Conservation (phyloP, 2,797 vertebrate genomes). For the Lagocephalus sceleratus region DNA sequence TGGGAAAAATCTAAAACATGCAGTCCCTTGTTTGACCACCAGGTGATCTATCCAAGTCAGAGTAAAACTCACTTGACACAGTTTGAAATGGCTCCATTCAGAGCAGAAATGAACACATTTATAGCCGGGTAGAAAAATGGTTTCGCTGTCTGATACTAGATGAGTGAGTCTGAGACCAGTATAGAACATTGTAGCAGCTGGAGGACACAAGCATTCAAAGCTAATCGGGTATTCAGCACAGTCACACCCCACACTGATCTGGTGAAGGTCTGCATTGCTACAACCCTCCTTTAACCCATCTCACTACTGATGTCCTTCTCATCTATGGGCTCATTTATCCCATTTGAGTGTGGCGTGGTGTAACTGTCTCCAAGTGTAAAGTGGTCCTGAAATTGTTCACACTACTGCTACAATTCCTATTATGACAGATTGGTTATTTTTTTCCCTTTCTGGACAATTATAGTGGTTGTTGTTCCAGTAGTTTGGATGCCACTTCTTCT, state of each 20-base stretch:
- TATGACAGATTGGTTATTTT: constrained; percentile 5
- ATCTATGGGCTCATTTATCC: constrained; percentile 35
- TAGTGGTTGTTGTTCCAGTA: constrained; percentile 1
- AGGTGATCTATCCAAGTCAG: no score
- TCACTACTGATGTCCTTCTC: constrained; percentile 14
- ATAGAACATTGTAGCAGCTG: constrained; percentile 9
- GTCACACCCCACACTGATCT: constrained; percentile 24
- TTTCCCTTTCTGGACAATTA: constrained; percentile 8
- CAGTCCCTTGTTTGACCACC: no score
- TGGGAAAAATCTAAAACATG: no score
- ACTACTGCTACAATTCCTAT: constrained; percentile 8
- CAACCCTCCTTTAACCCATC: constrained; percentile 18
- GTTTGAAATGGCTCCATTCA: no score
- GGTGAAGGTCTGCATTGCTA: constrained; percentile 20
- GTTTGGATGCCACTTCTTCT: not conserved
- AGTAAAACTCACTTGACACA: no score
- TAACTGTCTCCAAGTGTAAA: constrained; percentile 39
- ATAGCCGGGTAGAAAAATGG: not conserved
- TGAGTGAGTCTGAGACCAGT: constrained; percentile 1
- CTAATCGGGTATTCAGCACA: constrained; percentile 26
- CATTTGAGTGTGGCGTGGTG: constrained; percentile 28
- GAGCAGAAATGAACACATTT: no score
- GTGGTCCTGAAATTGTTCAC: constrained; percentile 27
- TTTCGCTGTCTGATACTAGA: not conserved
- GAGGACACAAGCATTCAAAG: constrained; percentile 14